Conservation (phyloP, 2,113 vertebrate genomes). For the Stegostoma tigrinum region DNA sequence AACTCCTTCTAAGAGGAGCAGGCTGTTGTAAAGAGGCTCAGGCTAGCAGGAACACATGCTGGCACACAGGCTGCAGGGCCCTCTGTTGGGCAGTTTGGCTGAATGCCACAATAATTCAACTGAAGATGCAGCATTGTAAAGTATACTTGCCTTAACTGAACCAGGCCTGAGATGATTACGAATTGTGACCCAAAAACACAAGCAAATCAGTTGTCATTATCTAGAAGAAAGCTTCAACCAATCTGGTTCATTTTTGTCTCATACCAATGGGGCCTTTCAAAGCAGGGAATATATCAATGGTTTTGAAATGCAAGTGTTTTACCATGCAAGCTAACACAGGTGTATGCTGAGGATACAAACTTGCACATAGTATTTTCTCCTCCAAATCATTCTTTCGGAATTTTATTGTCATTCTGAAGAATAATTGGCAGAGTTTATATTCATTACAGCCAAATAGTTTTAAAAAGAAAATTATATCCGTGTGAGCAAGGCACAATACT, state of each 20-base stretch:
- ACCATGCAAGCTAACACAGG: background rate
- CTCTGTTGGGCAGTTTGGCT: background rate
- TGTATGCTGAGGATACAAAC: background rate
- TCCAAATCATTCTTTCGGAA: background rate
- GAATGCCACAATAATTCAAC: background rate
- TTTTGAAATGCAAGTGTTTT: background rate
- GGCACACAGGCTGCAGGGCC: background rate
- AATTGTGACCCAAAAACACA: background rate
- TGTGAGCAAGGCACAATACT: background rate
- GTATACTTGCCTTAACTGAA: background rate
- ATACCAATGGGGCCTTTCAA: background rate
- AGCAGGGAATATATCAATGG: background rate
- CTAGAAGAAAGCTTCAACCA: background rate
- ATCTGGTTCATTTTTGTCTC: background rate
- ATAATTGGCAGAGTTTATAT: background rate
- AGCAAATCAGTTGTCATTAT: background rate
- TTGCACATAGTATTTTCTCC: background rate
- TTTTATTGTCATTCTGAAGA: background rate
- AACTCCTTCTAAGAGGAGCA: too few species aligned
- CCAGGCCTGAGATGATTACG: background rate
- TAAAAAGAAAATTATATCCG: background rate
- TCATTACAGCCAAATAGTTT: background rate
- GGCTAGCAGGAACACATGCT: too few species aligned
- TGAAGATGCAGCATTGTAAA: background rate
- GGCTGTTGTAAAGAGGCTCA: too few species aligned